Evolutionary conservation across 2,797 vertebrate genomes (phyloP).

Genomic region (Danio aesculapii): DNA sequence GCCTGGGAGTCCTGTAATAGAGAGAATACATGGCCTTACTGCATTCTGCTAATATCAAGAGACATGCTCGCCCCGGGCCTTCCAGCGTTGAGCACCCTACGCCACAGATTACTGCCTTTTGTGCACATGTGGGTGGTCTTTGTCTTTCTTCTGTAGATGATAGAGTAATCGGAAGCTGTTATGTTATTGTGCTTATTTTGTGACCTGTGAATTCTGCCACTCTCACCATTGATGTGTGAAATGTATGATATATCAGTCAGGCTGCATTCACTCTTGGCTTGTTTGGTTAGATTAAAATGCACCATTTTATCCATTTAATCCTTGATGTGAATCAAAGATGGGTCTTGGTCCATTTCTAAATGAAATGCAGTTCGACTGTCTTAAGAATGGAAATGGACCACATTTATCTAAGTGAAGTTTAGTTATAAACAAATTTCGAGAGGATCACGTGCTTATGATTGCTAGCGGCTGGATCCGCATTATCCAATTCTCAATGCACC

Average conservation of each 20-base stretch:
- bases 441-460: no score
- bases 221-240: conserved; percentile 5
- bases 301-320: no score
- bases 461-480: no score
- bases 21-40: conserved; percentile 33
- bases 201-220: conserved; percentile 12
- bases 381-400: no score
- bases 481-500: no score
- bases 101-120: conserved; percentile 25
- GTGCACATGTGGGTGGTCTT: not conserved
- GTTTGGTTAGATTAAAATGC: not conserved
- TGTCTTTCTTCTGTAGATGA: conserved; percentile 9
- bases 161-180: not conserved
- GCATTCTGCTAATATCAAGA: conserved; percentile 52
- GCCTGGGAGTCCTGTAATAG: conserved; percentile 39
- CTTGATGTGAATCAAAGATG: no score
- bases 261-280: not conserved
- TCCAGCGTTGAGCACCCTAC: conserved; percentile 35
- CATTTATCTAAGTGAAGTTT: no score
- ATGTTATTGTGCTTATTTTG: conserved; percentile 10
- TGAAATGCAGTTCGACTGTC: no score
- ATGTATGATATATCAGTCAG: not conserved
- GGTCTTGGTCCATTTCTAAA: no score
- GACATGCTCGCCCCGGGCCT: conserved; percentile 47
- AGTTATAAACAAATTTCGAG: no score